Conservation (phyloP, 2,113 vertebrate species). For the Scatophagus argus region DNA sequence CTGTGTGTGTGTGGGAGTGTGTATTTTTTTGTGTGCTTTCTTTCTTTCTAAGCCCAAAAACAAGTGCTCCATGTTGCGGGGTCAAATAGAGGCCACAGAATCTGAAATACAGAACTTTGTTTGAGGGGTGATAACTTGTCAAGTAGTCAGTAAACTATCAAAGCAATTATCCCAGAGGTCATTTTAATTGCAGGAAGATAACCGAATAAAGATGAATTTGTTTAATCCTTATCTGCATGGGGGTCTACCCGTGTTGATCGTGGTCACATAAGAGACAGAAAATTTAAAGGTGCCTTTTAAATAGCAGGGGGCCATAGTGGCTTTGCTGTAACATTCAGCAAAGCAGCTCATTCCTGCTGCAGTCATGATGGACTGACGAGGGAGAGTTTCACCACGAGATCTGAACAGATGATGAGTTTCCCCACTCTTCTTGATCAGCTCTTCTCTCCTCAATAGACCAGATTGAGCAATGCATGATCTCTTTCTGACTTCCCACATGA, state of each 20-base stretch:
- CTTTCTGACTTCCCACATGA: neutral
- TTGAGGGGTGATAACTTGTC: conserved; percentile 44
- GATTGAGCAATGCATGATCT: too few species aligned
- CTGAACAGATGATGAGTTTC: conserved; percentile 12
- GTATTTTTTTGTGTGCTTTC: conserved; percentile 44
- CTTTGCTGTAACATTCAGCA: conserved; percentile 1
- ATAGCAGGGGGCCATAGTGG: neutral
- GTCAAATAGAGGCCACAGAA: conserved; percentile 75
- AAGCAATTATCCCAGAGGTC: conserved; percentile 14
- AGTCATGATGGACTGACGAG: neutral
- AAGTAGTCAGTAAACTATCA: conserved; percentile 16
- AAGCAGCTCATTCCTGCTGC: neutral
- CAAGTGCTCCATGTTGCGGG: conserved; percentile 73
- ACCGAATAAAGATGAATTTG: neutral
- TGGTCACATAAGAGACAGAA: neutral
- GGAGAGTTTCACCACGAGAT: neutral
- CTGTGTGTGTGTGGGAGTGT: conserved; percentile 25
- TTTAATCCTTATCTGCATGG: neutral
- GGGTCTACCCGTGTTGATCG: neutral
- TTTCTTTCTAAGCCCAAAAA: conserved; percentile 72
- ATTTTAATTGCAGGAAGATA: conserved; percentile 12
- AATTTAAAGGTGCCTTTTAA: neutral
- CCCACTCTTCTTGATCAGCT: neutral
- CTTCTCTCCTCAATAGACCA: neutral
- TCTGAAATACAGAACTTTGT: conserved; percentile 71